Evolutionary conservation across 2,113 vertebrate genomes (phyloP), one percentile per base, ranked within the genome.

Genomic region (Actenoides lindsayi): DNA sequence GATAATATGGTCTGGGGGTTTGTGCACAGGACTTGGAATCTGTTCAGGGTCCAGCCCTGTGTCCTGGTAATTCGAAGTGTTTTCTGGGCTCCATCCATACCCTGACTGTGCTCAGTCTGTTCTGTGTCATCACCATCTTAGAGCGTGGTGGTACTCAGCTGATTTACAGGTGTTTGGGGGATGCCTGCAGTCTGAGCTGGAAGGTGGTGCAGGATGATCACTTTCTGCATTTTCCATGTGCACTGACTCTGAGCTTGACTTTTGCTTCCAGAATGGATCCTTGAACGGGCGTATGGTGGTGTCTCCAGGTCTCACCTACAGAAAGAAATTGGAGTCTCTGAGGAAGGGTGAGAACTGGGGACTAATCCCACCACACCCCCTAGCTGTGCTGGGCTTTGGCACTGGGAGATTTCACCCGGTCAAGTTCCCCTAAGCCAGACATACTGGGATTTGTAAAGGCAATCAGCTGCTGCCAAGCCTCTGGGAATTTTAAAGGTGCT

Each of bases 231-330:
- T 81, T 62, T 33, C 8, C 10, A 6, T 0, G 19, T 39, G 11
- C 33, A 4, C 8, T 23, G n/a, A 24, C 5, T 19, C 23, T 2
- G 21, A 79, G 27, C 31, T 51, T 48, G 42, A 67, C 27, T 41
- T 81, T 71, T 81, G 25, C 33, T 59, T 7, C 37, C 35, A 13
- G 56, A 81, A 71, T 1, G 15, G 31, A 51, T 10, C 33, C 27
- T 54, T 31, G 46, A 31, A 17, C 0, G 1, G 11, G 4, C n/a
- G 18, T 15, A 15, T 9, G 6, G 69, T n/a, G 35, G 11, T 69
- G 53, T 64, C 16, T 84, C 12, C 30, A 64, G 17, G 12, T 70
- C 48, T 11, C 1, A 9, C 11, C 31, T 28, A 5, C 6, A 4
- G 16, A 35, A 89, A 64, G n/a, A 70, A 85, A 39, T 10, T 1